A percentile compares a stretch with the other conserved stretches of the same genome.
Evolutionary conservation across 2,797 vertebrate genomes (phyloP).

Genomic region (Cichlasoma orientale): DNA sequence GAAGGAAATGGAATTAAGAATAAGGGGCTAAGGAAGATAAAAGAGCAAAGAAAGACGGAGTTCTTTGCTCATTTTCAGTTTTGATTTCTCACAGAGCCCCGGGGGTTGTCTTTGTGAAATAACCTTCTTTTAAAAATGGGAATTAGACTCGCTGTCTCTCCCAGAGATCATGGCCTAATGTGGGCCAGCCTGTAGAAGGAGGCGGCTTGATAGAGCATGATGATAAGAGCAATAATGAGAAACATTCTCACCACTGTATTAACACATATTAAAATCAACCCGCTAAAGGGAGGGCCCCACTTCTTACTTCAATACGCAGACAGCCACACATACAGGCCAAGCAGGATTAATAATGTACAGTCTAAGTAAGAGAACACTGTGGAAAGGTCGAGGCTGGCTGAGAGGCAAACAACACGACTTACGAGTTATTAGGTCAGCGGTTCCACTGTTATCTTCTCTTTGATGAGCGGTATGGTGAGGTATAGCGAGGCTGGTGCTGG

Average conservation of each 20-base stretch:
- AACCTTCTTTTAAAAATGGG: constrained; percentile 59
- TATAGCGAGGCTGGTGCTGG: background rate
- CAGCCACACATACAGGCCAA: constrained; percentile 16
- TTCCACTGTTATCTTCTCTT: constrained; percentile 13
- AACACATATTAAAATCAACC: constrained; percentile 56
- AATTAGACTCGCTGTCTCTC: constrained; percentile 49
- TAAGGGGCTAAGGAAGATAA: constrained; percentile 51
- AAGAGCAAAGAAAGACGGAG: constrained; percentile 42
- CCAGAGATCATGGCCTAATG: constrained; percentile 52
- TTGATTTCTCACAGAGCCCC: constrained; percentile 55
- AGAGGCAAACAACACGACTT: constrained; percentile 52
- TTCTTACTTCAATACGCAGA: constrained; percentile 23
- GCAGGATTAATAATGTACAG: constrained; percentile 64
- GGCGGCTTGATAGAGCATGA: constrained; percentile 30
- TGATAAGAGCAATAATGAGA: constrained; percentile 49
- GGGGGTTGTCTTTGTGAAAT: constrained; percentile 63
- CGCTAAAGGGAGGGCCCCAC: constrained; percentile 10
- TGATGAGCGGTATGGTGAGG: background rate
- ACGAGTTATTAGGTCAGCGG: constrained; percentile 52
- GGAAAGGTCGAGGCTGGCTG: constrained; percentile 65
- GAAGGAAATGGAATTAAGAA: constrained; percentile 47
- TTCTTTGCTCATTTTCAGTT: constrained; percentile 62
- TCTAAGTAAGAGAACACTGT: constrained; percentile 49
- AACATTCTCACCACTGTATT: constrained; percentile 49
- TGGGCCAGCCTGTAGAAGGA: constrained; percentile 41